These are phyloP conservation scores for Drosophila nr. fundita DNA, from an alignment of 2,888 invertebrate genomes.

Conservation along the genomic window DNA sequence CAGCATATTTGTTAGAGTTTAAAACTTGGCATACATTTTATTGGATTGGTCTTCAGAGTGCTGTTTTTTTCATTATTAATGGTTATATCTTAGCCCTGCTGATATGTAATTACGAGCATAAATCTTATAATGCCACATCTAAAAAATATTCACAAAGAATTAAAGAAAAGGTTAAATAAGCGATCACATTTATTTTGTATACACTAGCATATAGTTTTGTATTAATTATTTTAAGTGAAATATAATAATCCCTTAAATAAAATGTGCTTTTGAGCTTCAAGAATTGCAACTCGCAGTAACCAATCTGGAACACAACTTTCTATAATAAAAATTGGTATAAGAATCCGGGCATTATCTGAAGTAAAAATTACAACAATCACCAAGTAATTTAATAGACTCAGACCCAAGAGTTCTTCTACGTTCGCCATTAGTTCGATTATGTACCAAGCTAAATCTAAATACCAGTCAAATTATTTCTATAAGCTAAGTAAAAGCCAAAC, in stretches of 20 bases:
- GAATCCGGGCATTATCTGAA: not conserved
- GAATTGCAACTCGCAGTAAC: not conserved
- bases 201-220: not conserved
- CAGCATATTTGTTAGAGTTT: conserved; percentile 97
- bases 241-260: not conserved
- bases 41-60: conserved; percentile 93
- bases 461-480: not conserved
- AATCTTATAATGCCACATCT: conserved; percentile 75
- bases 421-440: not conserved
- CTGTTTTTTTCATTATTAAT: conserved; percentile 94
- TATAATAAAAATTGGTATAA: not conserved
- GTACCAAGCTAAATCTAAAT: not conserved
- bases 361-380: no score
- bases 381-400: no score
- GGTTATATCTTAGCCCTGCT: conserved; percentile 88
- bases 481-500: conserved; percentile 1
- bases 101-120: conserved; percentile 79
- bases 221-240: not conserved
- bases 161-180: conserved; percentile 1
- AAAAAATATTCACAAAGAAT: conserved; percentile 57
- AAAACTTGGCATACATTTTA: conserved; percentile 92
- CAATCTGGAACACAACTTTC: not conserved
- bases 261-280: not conserved
- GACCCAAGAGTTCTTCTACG: not conserved
- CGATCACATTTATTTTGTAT: not conserved